phyloP scores from a whole-genome alignment of 1,140 invertebrate species.

The Calephelis virginiensis region DNA sequence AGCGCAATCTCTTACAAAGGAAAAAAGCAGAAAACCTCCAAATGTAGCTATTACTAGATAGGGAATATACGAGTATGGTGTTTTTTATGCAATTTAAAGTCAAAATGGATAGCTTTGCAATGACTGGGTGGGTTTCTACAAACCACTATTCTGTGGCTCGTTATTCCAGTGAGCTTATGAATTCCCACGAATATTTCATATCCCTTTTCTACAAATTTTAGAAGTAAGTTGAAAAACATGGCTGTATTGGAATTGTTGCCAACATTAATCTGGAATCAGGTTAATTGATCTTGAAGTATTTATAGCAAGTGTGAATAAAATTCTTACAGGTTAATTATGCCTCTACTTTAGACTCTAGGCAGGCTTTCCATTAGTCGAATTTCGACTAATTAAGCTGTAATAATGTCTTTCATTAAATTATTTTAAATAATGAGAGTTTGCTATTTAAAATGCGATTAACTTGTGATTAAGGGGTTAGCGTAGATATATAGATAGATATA shows the following conservation, averaged over 20 bases:
- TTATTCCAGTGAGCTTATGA: background rate
- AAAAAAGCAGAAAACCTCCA: conserved; percentile 68
- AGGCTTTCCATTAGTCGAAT: too few relatives aligned
- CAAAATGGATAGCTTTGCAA: conserved; percentile 18
- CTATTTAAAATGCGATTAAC: too few relatives aligned
- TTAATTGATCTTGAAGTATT: too few relatives aligned
- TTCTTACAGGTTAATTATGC: too few relatives aligned
- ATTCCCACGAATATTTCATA: background rate
- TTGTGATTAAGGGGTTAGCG: too few relatives aligned
- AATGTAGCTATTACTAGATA: conserved; percentile 72
- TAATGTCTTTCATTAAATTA: background rate
- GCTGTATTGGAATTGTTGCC: background rate
- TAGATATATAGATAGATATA: too few relatives aligned
- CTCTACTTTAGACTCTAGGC: too few relatives aligned
- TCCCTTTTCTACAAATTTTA: background rate
- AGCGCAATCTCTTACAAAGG: conserved; percentile 77
- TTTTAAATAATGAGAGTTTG: too few relatives aligned
- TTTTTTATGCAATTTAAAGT: conserved; percentile 54
- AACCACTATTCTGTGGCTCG: conserved; percentile 1
- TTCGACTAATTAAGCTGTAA: background rate
- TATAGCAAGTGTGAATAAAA: too few relatives aligned
- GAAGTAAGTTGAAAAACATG: background rate
- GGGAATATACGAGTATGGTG: conserved; percentile 70
- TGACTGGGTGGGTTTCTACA: conserved; percentile 5
- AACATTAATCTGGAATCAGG: too few relatives aligned